Evolutionary conservation across 2,113 vertebrate species (phyloP).

Genomic region (Chaenocephalus aceratus): DNA sequence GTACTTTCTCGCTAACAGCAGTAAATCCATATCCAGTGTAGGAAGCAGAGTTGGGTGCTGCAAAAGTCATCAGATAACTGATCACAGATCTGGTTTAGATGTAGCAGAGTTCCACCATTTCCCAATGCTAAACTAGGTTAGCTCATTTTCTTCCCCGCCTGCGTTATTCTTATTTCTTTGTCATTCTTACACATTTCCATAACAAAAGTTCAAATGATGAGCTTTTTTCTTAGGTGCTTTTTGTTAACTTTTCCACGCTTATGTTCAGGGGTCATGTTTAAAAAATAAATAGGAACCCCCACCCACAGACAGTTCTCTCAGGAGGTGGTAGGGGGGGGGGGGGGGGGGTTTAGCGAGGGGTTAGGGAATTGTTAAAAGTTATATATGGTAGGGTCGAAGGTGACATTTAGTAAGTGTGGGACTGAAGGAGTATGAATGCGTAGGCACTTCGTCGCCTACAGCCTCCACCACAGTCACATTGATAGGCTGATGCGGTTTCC

Average conservation of each 20-base stretch:
- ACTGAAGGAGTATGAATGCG: constrained; percentile 45
- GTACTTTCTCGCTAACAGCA: constrained; percentile 1
- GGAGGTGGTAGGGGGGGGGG: constrained; percentile 64
- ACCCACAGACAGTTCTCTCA: constrained; percentile 17
- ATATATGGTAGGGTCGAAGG: constrained; percentile 57
- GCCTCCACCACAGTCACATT: constrained; percentile 39
- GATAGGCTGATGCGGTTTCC: constrained; percentile 71
- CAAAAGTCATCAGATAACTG: constrained; percentile 48
- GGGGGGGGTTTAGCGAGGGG: constrained; percentile 54
- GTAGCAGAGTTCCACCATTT: constrained; percentile 35
- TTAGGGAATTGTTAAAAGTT: constrained; percentile 57
- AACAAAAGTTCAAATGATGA: constrained; percentile 28
- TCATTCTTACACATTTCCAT: constrained; percentile 40
- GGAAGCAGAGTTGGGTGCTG: constrained; percentile 46
- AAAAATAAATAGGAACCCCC: constrained; percentile 47
- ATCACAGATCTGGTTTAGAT: constrained; percentile 34
- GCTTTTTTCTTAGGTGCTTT: constrained; percentile 46
- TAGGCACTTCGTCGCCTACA: constrained; percentile 49
- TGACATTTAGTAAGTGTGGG: constrained; percentile 73
- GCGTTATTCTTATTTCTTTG: constrained; percentile 28
- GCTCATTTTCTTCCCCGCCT: constrained; percentile 28
- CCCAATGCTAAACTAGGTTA: constrained; percentile 36
- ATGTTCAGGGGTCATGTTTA: constrained; percentile 14
- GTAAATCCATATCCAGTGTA: constrained; percentile 53
- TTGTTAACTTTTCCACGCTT: constrained; percentile 43